These are phyloP conservation scores for Neria commutata DNA, from an alignment of 2,888 invertebrate genomes.

Conservation along the genomic window DNA sequence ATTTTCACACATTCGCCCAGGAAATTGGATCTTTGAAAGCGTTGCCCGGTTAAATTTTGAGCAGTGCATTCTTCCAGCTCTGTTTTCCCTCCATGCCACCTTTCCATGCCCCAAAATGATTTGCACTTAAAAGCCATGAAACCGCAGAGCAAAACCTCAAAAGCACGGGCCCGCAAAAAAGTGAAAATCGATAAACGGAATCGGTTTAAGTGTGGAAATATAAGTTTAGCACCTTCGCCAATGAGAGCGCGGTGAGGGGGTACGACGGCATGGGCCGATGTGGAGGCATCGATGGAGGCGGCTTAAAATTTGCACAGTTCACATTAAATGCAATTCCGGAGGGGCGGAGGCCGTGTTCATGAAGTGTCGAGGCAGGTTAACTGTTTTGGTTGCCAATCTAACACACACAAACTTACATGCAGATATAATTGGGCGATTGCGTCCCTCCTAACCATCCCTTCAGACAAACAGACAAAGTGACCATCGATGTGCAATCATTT, in stretches of 20 bases:
- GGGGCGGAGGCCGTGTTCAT: too few relatives aligned
- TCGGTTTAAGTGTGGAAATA: slow-evolving; percentile 13
- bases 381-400: too few relatives aligned
- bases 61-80: background rate
- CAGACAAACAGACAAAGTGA: too few relatives aligned
- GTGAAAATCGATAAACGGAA: slow-evolving; percentile 6
- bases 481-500: too few relatives aligned
- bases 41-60: background rate
- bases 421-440: too few relatives aligned
- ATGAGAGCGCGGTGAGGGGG: too few relatives aligned
- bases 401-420: too few relatives aligned
- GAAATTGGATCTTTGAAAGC: background rate
- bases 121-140: background rate
- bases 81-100: background rate
- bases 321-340: background rate
- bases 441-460: too few relatives aligned
- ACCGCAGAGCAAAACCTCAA: background rate
- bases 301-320: slow-evolving; percentile 7
- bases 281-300: too few relatives aligned
- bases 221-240: slow-evolving; percentile 20
- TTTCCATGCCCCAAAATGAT: background rate
- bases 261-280: too few relatives aligned
- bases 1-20: background rate
- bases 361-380: too few relatives aligned
- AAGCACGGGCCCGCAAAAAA: background rate